A percentile compares a stretch with the other conserved stretches of the same genome.
Evolutionary conservation across 2,888 invertebrate species (phyloP).

Genomic region (Campopleginae sp.): DNA sequence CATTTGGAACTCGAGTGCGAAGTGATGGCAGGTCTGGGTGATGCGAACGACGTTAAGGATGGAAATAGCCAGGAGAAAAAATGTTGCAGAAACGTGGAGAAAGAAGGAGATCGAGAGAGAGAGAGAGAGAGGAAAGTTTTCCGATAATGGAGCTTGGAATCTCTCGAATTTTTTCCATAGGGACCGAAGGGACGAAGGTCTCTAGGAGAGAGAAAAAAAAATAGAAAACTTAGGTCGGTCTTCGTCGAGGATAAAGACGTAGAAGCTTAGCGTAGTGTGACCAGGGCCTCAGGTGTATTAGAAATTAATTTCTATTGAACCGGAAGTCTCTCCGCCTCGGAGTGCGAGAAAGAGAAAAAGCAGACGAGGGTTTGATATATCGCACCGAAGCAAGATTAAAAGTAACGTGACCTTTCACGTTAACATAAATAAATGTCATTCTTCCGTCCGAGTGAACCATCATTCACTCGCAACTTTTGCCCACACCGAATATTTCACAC

Average conservation of each 20-base stretch:
- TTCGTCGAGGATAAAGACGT: slow-evolving; percentile 43
- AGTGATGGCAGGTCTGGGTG: slow-evolving; percentile 32
- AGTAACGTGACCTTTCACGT: background rate
- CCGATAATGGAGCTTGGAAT: slow-evolving; percentile 75
- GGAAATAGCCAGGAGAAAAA: slow-evolving; percentile 66
- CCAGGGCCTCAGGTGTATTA: slow-evolving; percentile 73
- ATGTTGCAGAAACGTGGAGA: slow-evolving; percentile 52
- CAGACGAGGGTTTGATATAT: slow-evolving; percentile 24
- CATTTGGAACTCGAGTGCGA: slow-evolving; percentile 63
- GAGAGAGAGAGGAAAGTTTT: slow-evolving; percentile 70
- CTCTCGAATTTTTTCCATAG: slow-evolving; percentile 46
- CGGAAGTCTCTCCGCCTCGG: slow-evolving; percentile 47
- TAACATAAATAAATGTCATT: slow-evolving; percentile 14
- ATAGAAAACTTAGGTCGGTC: background rate
- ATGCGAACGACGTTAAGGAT: slow-evolving; percentile 64
- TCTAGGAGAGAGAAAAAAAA: background rate
- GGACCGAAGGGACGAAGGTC: slow-evolving; percentile 2
- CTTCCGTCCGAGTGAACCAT: background rate
- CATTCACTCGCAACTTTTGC: background rate
- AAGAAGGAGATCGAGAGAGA: background rate
- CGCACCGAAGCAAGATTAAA: slow-evolving; percentile 15
- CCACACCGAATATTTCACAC: background rate
- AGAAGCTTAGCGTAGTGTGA: slow-evolving; percentile 44
- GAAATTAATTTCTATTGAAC: slow-evolving; percentile 77
- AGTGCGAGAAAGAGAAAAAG: slow-evolving; percentile 9